Evolutionary conservation across 2,888 invertebrate genomes (phyloP).

Genomic region (Drosophila pseudotakahashii): DNA sequence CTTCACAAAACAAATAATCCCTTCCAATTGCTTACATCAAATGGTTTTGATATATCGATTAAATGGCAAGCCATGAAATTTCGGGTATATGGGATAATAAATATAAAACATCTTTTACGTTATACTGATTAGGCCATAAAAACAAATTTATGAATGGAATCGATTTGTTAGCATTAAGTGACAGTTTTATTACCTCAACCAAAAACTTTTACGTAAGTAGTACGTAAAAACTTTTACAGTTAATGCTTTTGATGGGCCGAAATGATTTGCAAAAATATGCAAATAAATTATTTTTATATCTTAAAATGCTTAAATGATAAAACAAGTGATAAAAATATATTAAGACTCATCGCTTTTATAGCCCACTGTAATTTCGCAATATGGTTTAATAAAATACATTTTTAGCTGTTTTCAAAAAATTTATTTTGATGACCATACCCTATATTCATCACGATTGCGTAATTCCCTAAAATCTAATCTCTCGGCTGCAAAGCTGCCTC

Average conservation of each 20-base stretch:
- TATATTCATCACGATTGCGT: conserved; percentile 12
- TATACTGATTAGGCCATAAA: conserved; percentile 70
- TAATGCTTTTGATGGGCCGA: neutral
- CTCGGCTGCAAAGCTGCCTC: conserved; percentile 6
- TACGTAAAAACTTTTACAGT: conserved; percentile 14
- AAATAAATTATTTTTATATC: neutral
- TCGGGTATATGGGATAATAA: conserved; percentile 47
- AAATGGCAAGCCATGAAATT: conserved; percentile 38
- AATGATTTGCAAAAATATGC: neutral
- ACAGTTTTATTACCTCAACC: conserved; percentile 61
- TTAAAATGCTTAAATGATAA: neutral
- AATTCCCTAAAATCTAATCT: conserved; percentile 29
- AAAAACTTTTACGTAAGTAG: conserved; percentile 59
- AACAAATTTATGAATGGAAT: conserved; percentile 46
- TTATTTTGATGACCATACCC: conserved; percentile 18
- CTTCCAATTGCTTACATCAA: conserved; percentile 18
- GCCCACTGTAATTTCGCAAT: neutral
- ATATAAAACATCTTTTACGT: conserved; percentile 47
- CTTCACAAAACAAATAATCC: conserved; percentile 1
- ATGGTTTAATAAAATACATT: neutral
- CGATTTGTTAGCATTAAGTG: conserved; percentile 48
- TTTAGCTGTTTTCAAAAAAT: conserved; percentile 4
- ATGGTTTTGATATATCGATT: conserved; percentile 9
- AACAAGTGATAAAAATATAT: neutral
- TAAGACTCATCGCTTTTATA: neutral